Evolutionary conservation across 2,113 vertebrate species (phyloP).

Genomic region (Axis porcinus): DNA sequence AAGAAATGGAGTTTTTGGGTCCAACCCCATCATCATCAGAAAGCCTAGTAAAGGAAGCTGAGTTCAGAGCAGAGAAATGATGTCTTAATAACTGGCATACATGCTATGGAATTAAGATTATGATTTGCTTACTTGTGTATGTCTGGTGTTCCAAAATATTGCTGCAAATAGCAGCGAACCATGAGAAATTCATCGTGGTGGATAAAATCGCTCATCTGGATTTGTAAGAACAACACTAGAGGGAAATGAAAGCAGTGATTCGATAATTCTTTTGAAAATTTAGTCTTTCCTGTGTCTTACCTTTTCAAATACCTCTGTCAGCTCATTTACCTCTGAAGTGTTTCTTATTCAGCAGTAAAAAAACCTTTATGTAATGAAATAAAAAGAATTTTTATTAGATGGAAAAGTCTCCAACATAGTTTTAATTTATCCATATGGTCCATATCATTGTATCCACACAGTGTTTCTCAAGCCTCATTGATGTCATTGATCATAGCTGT

Average conservation of each 20-base stretch:
- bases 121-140: not conserved
- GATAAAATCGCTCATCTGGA: not conserved
- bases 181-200: not conserved
- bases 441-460: no score
- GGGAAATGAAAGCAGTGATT: not conserved
- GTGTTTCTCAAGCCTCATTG: not conserved
- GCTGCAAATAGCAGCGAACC: not conserved
- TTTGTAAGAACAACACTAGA: not conserved
- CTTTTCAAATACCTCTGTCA: not conserved
- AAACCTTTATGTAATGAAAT: not conserved
- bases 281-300: not conserved
- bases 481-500: not conserved
- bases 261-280: not conserved
- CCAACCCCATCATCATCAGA: not conserved
- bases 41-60: rapidly evolving
- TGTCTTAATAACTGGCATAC: not conserved
- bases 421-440: not conserved
- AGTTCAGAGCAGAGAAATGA: not conserved
- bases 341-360: not conserved
- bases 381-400: no score
- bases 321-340: not conserved
- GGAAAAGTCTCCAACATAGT: not conserved
- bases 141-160: not conserved
- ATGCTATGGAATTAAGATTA: not conserved
- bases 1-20: not conserved